Evolutionary conservation across 2,888 invertebrate genomes (phyloP).

Genomic region (Drosophila borealis): DNA sequence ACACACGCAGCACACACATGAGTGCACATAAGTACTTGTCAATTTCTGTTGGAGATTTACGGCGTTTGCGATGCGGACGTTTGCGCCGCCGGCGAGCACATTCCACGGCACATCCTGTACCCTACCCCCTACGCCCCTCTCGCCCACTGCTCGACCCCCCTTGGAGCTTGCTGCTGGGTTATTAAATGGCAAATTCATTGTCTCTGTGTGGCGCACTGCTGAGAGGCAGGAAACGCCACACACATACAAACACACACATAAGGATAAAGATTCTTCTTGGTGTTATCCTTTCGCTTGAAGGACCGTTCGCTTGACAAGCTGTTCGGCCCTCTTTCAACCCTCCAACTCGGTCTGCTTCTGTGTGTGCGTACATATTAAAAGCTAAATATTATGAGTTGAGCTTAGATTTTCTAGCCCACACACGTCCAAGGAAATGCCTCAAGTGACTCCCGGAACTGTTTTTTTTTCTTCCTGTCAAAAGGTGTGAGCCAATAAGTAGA

Average conservation of each 20-base stretch:
- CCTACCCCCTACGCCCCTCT: neutral
- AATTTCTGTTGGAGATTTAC: conserved; percentile 67
- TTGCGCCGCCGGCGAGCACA: conserved; percentile 58
- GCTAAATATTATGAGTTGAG: conserved; percentile 55
- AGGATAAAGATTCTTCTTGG: conserved; percentile 19
- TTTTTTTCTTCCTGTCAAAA: neutral
- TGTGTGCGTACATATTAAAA: conserved; percentile 26
- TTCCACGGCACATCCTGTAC: conserved; percentile 47
- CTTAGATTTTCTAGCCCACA: conserved; percentile 26
- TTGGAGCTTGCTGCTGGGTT: conserved; percentile 40
- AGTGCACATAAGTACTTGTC: conserved; percentile 65
- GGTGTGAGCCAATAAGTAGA: conserved; percentile 12
- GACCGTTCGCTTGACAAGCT: conserved; percentile 44
- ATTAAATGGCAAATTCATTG: conserved; percentile 66
- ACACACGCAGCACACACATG: conserved; percentile 26
- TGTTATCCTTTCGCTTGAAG: conserved; percentile 64
- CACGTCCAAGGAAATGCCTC: conserved; percentile 1
- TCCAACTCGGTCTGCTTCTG: neutral
- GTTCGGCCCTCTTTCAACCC: conserved; percentile 14
- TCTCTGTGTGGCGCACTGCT: conserved; percentile 23
- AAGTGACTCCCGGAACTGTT: neutral
- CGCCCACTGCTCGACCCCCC: neutral
- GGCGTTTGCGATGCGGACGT: conserved; percentile 28
- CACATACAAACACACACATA: conserved; percentile 7
- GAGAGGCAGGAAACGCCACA: conserved; percentile 33